Conservation (phyloP, 2,797 vertebrate species). For the Synaphobranchus kaupii region DNA sequence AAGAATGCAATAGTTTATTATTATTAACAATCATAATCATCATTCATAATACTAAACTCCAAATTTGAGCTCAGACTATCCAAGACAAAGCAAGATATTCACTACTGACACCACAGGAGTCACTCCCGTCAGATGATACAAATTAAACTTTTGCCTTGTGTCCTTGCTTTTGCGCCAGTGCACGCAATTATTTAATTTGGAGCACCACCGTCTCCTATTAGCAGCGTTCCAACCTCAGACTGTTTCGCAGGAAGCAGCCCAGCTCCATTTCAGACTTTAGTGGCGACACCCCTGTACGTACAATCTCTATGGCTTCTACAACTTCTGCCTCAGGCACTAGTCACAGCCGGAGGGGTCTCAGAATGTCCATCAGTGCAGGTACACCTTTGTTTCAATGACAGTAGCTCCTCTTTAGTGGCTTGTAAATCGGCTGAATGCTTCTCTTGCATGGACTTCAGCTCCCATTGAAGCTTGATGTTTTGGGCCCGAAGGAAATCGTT, state of each 20-base stretch:
- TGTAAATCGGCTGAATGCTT: slow-evolving; percentile 6
- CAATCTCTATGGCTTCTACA: background rate
- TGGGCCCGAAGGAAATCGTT: slow-evolving; percentile 32
- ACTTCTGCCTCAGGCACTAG: background rate
- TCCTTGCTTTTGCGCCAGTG: background rate
- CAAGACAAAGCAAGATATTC: background rate
- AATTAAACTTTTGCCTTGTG: background rate
- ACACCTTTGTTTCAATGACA: background rate
- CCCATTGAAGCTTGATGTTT: slow-evolving; percentile 21
- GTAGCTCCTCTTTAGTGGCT: slow-evolving; percentile 9
- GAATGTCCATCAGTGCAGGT: background rate
- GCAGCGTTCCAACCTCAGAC: background rate
- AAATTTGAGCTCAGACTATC: background rate
- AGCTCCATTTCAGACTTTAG: background rate
- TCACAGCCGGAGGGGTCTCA: background rate
- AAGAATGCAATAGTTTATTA: background rate
- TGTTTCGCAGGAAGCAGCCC: background rate
- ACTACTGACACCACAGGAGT: background rate
- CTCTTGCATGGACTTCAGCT: slow-evolving; percentile 15
- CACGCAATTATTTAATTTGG: background rate
- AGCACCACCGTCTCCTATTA: background rate
- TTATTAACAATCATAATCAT: background rate
- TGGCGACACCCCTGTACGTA: background rate
- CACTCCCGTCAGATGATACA: too few species aligned
- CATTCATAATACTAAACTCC: background rate